Conservation (phyloP, 2,888 invertebrate genomes). For the Cynaeus angustus region DNA sequence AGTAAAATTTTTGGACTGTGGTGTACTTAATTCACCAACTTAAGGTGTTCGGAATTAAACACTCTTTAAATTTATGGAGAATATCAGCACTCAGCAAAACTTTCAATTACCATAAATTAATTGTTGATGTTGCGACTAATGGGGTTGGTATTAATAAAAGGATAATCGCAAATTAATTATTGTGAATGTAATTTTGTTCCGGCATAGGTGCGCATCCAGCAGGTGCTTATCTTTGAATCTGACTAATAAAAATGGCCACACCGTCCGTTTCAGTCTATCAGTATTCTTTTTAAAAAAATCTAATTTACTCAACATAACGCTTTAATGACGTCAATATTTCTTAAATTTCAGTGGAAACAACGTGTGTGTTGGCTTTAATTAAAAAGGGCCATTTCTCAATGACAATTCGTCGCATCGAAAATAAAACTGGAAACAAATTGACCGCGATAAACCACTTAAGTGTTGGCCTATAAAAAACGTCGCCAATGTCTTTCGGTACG, state of each 20-base stretch:
- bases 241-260: slow-evolving; percentile 41
- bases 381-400: slow-evolving; percentile 55
- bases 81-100: no score
- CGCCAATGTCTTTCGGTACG: slow-evolving; percentile 53
- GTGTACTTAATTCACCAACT: no score
- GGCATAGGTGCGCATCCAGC: slow-evolving; percentile 18
- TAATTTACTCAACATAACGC: slow-evolving; percentile 44
- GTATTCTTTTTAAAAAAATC: slow-evolving; percentile 40
- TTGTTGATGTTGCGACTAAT: no score
- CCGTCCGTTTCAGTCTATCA: not conserved
- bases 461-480: slow-evolving; percentile 53
- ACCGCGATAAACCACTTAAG: slow-evolving; percentile 61
- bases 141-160: no score
- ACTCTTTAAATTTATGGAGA: no score
- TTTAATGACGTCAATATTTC: slow-evolving; percentile 53
- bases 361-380: slow-evolving; percentile 53
- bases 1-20: no score
- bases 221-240: slow-evolving; percentile 47
- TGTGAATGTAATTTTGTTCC: slow-evolving; percentile 10
- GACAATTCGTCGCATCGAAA: slow-evolving; percentile 49
- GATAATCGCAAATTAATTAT: slow-evolving; percentile 3
- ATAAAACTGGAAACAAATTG: slow-evolving; percentile 61
- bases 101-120: no score
- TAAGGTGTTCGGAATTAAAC: no score
- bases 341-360: slow-evolving; percentile 50